These are phyloP conservation scores for Epinephelus cyanopodus DNA, from an alignment of 2,113 vertebrate genomes.

Conservation along the genomic window DNA sequence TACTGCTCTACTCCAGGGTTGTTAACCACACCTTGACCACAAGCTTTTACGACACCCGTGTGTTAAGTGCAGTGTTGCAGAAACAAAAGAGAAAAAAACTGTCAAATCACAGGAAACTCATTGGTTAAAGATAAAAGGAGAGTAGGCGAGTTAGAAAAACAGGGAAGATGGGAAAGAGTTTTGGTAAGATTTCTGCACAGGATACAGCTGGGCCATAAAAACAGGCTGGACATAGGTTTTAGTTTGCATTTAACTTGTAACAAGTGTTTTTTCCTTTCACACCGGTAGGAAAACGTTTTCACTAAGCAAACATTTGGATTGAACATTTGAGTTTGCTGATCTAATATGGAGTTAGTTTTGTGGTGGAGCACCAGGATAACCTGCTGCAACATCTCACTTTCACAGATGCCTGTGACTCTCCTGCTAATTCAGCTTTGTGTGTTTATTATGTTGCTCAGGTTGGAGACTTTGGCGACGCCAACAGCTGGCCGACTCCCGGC, in stretches of 20 bases:
- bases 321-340: not conserved
- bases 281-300: too few relatives aligned
- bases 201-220: too few relatives aligned
- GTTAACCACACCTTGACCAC: conserved; percentile 16
- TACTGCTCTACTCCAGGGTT: not conserved
- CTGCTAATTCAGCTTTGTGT: not conserved
- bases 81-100: not conserved
- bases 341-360: not conserved
- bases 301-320: too few relatives aligned
- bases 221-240: too few relatives aligned
- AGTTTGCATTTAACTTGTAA: too few relatives aligned
- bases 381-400: not conserved
- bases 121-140: too few relatives aligned
- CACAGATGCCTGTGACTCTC: not conserved
- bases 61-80: not conserved
- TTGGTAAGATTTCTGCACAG: too few relatives aligned
- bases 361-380: not conserved
- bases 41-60: not conserved
- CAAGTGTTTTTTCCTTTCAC: too few relatives aligned
- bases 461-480: conserved; percentile 96
- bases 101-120: not conserved
- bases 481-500: conserved; percentile 98
- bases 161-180: too few relatives aligned
- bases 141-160: too few relatives aligned
- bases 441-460: conserved; percentile 83